Evolutionary conservation across 64 coral and sea anemone genomes (phyloP), one percentile per base, ranked within the genome.

Genomic region (Montipora capricornis): DNA sequence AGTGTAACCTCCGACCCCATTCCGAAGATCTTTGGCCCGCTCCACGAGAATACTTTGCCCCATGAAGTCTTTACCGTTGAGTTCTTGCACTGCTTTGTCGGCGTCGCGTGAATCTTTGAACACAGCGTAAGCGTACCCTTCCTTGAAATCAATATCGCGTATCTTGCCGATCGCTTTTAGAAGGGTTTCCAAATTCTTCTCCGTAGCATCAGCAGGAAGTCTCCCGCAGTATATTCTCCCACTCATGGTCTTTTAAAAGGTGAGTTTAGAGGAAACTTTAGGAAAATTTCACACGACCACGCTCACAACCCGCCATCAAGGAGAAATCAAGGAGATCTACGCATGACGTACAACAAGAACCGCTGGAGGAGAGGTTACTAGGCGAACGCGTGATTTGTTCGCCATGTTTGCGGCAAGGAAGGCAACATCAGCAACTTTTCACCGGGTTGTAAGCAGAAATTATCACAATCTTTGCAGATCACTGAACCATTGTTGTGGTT

Each of bases 41-140:
- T 99, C 98, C 19, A 99, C 95, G 37, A 99, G 87, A 80, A 99
- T 99, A 73, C 87, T 99, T 55, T 96, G 92, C 8, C 95, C 98
- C 79, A 88, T 89, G 77, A 99, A 94, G 22, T 59, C 62, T 49
- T 87, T 96, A 1, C 94, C 94, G 84, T 99, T 99, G 46, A 99
- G 87, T 59, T 93, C 92, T 75, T 94, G 90, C 8, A 99, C 98
- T 17, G 98, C 95, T 78, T 79, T 96, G 47, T 94, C 91, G 3
- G 98, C 98, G 69, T 99, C 98, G 6, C 73, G 82, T 20, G 66
- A 73, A 62, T 99, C 95, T 81, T 99, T 99, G 71, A 94, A 99
- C 46, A 96, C 92, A 1, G 91, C 98, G 66, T 99, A 99, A 44
- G 98, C 98, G 79, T 92, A 99, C 0, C 98, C 98, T 45, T 96